These are phyloP conservation scores for Elgonia sp. DNA, from an alignment of 2,888 invertebrate species.

Conservation along the genomic window DNA sequence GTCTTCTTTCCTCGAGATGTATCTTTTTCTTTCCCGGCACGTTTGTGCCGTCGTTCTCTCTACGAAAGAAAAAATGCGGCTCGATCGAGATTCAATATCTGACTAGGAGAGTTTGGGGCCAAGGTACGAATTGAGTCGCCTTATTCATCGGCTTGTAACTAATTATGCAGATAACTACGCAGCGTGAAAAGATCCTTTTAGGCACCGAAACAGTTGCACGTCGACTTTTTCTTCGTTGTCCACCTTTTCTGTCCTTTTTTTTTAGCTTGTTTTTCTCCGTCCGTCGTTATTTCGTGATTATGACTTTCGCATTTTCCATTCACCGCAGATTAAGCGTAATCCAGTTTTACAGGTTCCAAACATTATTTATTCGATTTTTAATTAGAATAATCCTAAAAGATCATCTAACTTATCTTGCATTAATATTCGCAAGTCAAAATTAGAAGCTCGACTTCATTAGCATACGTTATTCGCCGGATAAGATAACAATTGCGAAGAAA, in stretches of 20 bases:
- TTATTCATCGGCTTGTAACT: conserved; percentile 81
- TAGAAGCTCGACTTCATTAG: conserved; percentile 49
- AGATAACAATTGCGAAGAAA: conserved; percentile 38
- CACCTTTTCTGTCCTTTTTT: conserved; percentile 26
- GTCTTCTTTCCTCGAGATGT: conserved; percentile 68
- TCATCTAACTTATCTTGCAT: conserved; percentile 51
- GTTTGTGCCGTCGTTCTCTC: conserved; percentile 56
- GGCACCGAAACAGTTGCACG: conserved; percentile 77
- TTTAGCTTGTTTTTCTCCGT: neutral
- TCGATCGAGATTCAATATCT: conserved; percentile 78
- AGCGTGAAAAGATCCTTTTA: conserved; percentile 80
- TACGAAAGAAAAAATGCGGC: conserved; percentile 73
- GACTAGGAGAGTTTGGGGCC: conserved; percentile 61
- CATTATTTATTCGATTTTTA: conserved; percentile 42
- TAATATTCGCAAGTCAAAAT: conserved; percentile 40
- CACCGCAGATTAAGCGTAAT: conserved; percentile 59
- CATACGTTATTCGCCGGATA: conserved; percentile 40
- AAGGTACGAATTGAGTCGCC: conserved; percentile 82
- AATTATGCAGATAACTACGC: conserved; percentile 84
- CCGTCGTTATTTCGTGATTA: conserved; percentile 58
- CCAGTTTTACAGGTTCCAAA: conserved; percentile 63
- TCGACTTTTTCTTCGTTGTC: conserved; percentile 73
- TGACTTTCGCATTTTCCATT: conserved; percentile 56
- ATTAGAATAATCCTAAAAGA: conserved; percentile 63
- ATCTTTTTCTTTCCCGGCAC: conserved; percentile 68